Base-by-base conservation (phyloP, 2,888 invertebrate genomes). In the Cacoxenus indagator region DNA sequence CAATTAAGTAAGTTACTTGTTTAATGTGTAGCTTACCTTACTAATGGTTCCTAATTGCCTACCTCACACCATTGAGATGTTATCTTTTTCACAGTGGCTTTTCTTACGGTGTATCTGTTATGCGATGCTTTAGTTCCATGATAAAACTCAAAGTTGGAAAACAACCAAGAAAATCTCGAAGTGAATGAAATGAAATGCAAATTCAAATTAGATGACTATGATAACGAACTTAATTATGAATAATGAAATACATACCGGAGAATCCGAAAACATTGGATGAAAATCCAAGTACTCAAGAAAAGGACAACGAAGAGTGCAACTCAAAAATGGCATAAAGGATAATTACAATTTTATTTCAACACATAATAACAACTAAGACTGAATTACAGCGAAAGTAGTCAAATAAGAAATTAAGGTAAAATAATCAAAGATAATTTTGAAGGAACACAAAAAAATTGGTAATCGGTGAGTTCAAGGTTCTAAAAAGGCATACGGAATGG, bases 31-130 rank as follows among this genome's bases (percentile, higher is more conserved):
- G 88, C 88, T 87, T 86, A 87, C 88, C 88, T 88, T 83, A 86
- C 88, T 88, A 87, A 87, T 88, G 87, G 87, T 87, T 88, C 88
- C 88, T 87, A 87, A 87, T 87, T 88, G 88, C 88, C 87, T 86
- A 80, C 85, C 76, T 84, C 88, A 88, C 87, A 88, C 88, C 88
- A 88, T 87, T 86, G 72, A 84, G 84, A 84, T 86, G 84, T 76
- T 83, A 77, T 76, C 73, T 70, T 72, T 74, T 78, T 72, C 48
- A 22, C 9, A 31, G 43, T 31, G 45, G 64, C 31, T 27, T 37
- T n/a, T 65, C 48, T 65, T 24, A 61, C 31, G 8, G 43, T 75
- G 73, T 76, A 78, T 29, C 61, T n/a, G 6, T 62, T 62, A 82
- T 82, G 81, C 81, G 75, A 78, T 82, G 78, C 77, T 80, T 67